phyloP scores from a whole-genome alignment of 1,140 invertebrate genomes.

The Drosophila albomicans region DNA sequence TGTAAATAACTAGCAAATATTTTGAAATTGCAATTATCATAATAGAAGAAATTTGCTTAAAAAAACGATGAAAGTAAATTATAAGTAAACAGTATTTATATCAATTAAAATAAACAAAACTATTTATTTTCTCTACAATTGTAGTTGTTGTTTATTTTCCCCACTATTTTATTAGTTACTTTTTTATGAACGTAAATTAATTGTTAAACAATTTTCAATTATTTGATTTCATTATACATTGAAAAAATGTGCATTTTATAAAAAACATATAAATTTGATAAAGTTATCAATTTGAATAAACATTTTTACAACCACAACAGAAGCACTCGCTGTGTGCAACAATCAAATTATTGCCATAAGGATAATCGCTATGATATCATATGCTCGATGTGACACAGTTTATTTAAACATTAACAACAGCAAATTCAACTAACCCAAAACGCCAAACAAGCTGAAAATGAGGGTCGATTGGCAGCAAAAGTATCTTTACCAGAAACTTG shows the following conservation, averaged over 20 bases:
- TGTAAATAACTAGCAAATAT: background rate
- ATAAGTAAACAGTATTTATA: background rate
- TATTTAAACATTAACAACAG: slow-evolving; percentile 65
- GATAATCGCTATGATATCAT: slow-evolving; percentile 56
- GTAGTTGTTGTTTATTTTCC: too few relatives aligned
- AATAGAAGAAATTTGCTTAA: background rate
- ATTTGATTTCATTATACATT: too few relatives aligned
- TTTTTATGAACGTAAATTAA: too few relatives aligned
- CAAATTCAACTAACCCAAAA: slow-evolving; percentile 49
- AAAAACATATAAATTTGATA: too few relatives aligned
- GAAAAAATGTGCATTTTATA: too few relatives aligned
- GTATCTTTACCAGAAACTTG: slow-evolving; percentile 49
- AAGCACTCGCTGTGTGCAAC: background rate
- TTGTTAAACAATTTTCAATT: too few relatives aligned
- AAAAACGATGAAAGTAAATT: background rate
- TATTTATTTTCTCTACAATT: too few relatives aligned
- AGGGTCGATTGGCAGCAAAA: slow-evolving; percentile 32
- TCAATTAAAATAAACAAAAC: too few relatives aligned
- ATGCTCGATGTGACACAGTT: slow-evolving; percentile 61
- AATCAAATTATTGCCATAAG: slow-evolving; percentile 3
- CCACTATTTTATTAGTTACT: too few relatives aligned
- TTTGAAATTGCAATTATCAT: background rate
- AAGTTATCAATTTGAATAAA: too few relatives aligned
- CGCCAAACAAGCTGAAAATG: slow-evolving; percentile 38
- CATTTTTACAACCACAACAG: background rate